Evolutionary conservation across 2,113 vertebrate genomes (phyloP).

Genomic region (Dolichotis patagonum): DNA sequence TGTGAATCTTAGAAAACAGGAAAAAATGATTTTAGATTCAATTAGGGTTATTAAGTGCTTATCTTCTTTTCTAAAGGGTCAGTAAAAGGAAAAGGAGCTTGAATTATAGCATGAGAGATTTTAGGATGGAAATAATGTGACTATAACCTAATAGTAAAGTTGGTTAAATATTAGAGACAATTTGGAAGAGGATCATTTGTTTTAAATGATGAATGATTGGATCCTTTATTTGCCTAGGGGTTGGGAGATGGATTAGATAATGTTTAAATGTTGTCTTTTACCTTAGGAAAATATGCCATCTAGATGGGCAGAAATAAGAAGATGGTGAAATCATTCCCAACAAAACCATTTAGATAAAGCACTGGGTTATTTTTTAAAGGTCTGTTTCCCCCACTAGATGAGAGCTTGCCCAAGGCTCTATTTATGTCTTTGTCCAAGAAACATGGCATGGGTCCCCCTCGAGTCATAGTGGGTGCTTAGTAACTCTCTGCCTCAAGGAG

Average conservation of each 20-base stretch:
- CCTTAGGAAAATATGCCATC: slow-evolving; percentile 46
- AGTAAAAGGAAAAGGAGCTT: not conserved
- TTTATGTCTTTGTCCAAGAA: not conserved
- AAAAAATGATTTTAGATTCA: slow-evolving; percentile 34
- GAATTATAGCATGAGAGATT: not conserved
- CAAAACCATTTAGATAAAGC: slow-evolving; percentile 43
- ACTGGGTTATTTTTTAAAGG: slow-evolving; percentile 8
- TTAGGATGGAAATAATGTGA: not conserved
- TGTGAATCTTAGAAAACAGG: slow-evolving; percentile 19
- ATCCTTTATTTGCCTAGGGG: not conserved
- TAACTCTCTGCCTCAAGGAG: not conserved
- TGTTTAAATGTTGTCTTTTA: slow-evolving; percentile 57
- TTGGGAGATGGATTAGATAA: not conserved
- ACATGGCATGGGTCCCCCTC: not conserved
- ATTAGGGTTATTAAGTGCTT: slow-evolving; percentile 43
- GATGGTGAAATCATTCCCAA: slow-evolving; percentile 28
- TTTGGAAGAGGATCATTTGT: not conserved
- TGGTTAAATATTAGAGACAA: slow-evolving; percentile 28
- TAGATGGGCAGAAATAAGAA: slow-evolving; percentile 41
- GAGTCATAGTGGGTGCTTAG: not conserved
- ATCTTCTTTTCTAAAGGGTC: slow-evolving; percentile 7
- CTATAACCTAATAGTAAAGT: not conserved
- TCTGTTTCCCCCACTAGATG: slow-evolving; percentile 12
- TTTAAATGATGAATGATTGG: not conserved
- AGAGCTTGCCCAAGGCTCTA: not conserved